phyloP scores from a whole-genome alignment of 1,140 invertebrate species.

The Mesaphorura yosii region DNA sequence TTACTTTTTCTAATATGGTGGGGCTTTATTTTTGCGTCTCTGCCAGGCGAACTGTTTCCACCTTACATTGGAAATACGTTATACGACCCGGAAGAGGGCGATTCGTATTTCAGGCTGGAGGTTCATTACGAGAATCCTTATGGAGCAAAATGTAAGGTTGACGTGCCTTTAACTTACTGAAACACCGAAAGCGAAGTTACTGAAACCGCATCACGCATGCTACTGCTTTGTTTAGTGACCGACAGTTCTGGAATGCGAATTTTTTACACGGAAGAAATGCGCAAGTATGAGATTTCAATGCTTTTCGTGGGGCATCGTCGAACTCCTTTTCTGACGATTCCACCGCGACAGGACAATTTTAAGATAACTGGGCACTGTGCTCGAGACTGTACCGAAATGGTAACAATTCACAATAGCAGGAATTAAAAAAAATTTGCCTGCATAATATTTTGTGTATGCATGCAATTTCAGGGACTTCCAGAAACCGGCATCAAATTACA shows the following conservation, averaged over 20 bases:
- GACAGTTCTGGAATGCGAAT: constrained; percentile 72
- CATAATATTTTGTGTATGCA: neutral
- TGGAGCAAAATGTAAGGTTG: constrained; percentile 24
- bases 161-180: neutral
- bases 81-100: constrained; percentile 50
- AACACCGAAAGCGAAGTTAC: constrained; percentile 3
- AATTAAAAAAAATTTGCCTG: neutral
- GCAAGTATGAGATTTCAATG: constrained; percentile 64
- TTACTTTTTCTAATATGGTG: neutral
- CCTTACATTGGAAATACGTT: constrained; percentile 68
- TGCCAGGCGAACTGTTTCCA: constrained; percentile 65
- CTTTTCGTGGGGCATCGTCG: constrained; percentile 36
- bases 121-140: constrained; percentile 76
- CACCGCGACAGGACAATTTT: constrained; percentile 11
- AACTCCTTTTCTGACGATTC: constrained; percentile 20
- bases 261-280: constrained; percentile 57
- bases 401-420: constrained; percentile 35
- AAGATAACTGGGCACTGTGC: constrained; percentile 15
- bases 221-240: constrained; percentile 38
- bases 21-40: constrained; percentile 13
- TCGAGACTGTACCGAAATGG: constrained; percentile 39
- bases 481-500: constrained; percentile 14
- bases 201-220: neutral
- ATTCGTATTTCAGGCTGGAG: constrained; percentile 71
- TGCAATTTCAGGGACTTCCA: constrained; percentile 13